Base-by-base conservation (phyloP, 2,797 vertebrate genomes). In the Argentina silus region DNA sequence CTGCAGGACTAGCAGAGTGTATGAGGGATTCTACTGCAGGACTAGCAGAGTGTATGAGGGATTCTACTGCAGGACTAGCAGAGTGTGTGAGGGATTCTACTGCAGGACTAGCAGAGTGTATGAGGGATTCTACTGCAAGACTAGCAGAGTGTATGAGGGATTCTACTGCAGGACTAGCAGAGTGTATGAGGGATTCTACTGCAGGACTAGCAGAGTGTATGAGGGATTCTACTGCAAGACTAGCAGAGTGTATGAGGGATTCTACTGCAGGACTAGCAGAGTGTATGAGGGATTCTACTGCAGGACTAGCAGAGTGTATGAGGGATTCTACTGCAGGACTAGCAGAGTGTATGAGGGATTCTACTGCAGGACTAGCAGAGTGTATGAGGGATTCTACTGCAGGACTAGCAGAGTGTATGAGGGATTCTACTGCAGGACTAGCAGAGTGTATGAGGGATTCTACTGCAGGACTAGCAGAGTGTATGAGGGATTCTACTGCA, bases 181-280 rank as follows among this genome's bases (percentile, higher is more conserved):
- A n/a, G n/a, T n/a, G n/a, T 36, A 36, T 36, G 27, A 36, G 27
- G 27, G 27, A 36, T 36, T 36, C 27, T 36, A 36, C 27, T 36
- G 27, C 27, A 36, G 27, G 4, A 36, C 27, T 36, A 36, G 87
- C n/a, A n/a, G n/a, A n/a, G n/a, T n/a, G n/a, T 36, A 36, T 36
- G 27, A 36, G 27, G 27, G 27, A 36, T 36, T 36, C 27, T 36
- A 36, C 27, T 36, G 27, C 27, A 36, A 4, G 4, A 36, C 27
- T 36, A 36, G 87, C n/a, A n/a, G n/a, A n/a, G n/a, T n/a, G n/a
- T 36, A 36, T 36, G 27, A 36, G 27, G 27, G 27, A 36, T 36
- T 36, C 27, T 36, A 36, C 27, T 36, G 27, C 27, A 36, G 27
- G 4, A 36, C 27, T 36, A 36, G 87, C n/a, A n/a, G n/a, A n/a